Base-by-base conservation (phyloP, 2,888 invertebrate species). In the Malthinus seriepunctatus region DNA sequence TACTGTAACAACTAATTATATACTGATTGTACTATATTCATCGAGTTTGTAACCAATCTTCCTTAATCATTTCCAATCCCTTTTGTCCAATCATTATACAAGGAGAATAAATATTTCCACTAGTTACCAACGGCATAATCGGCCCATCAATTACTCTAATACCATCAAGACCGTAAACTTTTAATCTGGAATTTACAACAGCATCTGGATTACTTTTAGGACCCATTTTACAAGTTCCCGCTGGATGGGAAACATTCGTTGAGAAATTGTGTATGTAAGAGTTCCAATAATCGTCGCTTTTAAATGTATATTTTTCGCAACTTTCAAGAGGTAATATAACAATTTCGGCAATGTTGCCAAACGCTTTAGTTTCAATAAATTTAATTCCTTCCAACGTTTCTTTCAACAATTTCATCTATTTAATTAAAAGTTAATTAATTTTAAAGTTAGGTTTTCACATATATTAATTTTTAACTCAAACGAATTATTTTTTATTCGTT, bases 71-170 rank as follows among this genome's bases (percentile, higher is more conserved):
- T 73, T 94, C 93, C 6, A 93, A 88, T 0, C 87, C 92, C 75
- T 93, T 94, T 71, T 95, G 94, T 0, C 89, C 94, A 51, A 94
- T 93, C 92, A 94, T 94, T 42, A 94, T 92, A 1, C 88, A 86
- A 0, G 93, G 92, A 0, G 93, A 94, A 75, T 94, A 93, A 0
- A 93, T 93, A 79, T 94, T 94, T 0, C 94, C 94, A 73, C 91
- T 93, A 10, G 93, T 86, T 57, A 94, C 93, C 1, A 84, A 87
- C 0, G 94, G 94, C 93, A 94, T 94, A 50, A 95, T 87, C 63
- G 91, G 91, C 0, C 91, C 93, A 73, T 93, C 93, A 0, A 88
- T 88, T 0, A 93, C 91, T 60, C 93, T 82, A 14, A 93, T 76
- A 23, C 89, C 88, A 1, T 87, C 85, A 0, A 93, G 85, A 0